Percentiles rank a stretch among this genome's conserved stretches.
Conservation (phyloP, 2,888 invertebrate genomes). For the Pristionchus entomophagus region DNA sequence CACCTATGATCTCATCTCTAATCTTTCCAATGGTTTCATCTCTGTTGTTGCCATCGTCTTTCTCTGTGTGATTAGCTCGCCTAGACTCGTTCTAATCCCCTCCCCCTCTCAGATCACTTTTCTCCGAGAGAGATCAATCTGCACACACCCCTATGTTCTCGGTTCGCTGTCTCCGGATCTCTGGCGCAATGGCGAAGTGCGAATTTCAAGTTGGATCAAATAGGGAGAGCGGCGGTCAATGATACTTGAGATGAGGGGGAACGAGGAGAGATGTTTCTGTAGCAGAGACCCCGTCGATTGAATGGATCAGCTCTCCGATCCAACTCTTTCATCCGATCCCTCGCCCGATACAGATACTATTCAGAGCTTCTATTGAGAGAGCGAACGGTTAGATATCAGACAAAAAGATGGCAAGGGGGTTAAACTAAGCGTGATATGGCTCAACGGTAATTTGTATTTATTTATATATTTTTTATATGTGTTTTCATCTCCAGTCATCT, state of each 20-base stretch:
- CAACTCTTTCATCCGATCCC: neutral
- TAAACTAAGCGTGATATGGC: too few relatives aligned
- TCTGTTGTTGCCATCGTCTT: neutral
- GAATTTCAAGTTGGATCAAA: neutral
- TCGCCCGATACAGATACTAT: neutral
- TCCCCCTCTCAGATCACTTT: neutral
- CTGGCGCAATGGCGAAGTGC: neutral
- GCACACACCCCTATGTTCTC: neutral
- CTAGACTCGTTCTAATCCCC: neutral
- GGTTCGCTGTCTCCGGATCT: neutral
- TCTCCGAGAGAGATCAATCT: neutral
- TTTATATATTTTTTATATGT: neutral
- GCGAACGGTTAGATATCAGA: neutral
- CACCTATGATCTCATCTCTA: too few relatives aligned
- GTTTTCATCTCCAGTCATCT: too few relatives aligned
- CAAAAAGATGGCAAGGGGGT: neutral
- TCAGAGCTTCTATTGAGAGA: neutral
- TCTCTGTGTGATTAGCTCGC: neutral
- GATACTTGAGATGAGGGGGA: slow-evolving; percentile 34
- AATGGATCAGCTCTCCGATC: neutral
- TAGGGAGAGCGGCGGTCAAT: neutral
- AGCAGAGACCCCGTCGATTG: neutral
- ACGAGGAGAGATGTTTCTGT: slow-evolving; percentile 20
- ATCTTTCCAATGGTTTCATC: neutral
- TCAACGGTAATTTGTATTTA: neutral